Evolutionary conservation across 1,140 invertebrate species (phyloP), one percentile per base, ranked within the genome.

Genomic region (Campodea augens): DNA sequence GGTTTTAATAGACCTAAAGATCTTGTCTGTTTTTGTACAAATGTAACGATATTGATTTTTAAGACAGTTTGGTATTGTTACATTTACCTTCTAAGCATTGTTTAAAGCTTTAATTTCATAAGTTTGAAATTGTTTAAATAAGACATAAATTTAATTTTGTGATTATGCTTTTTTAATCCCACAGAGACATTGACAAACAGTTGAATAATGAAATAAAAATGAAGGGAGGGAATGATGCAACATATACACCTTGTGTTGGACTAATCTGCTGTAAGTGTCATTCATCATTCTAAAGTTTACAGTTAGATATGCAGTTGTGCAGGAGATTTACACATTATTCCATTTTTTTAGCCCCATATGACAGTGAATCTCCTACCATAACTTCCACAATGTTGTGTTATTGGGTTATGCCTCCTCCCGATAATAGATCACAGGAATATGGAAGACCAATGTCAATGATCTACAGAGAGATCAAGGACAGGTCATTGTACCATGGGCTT

Each of bases 121-220:
- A n/a, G n/a, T n/a, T n/a, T n/a, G n/a, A n/a, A n/a, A n/a, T n/a
- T n/a, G n/a, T n/a, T n/a, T n/a, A n/a, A n/a, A n/a, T n/a, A n/a
- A n/a, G n/a, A n/a, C n/a, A n/a, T n/a, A n/a, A n/a, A n/a, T n/a
- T n/a, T n/a, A n/a, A n/a, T n/a, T n/a, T n/a, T n/a, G n/a, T n/a
- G n/a, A n/a, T n/a, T n/a, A n/a, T n/a, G n/a, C n/a, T n/a, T n/a
- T n/a, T n/a, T n/a, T n/a, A n/a, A n/a, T n/a, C n/a, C n/a, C n/a
- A n/a, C n/a, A 68, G 83, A 38, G 91, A 96, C 61, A 82, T 91
- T 48, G 85, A 91, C 56, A 76, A 81, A 49, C 91, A 96, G 60
- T 66, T 95, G 44, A 87, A 92, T 53, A 92, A 93, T 68, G 85
- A 97, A 67, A 82, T 95, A 40, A 81, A 79, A 59, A 86, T 95